These are phyloP conservation scores for Acanthaster planci DNA, from an alignment of 35 echinoderm and acorn worm genomes.

Conservation along the genomic window DNA sequence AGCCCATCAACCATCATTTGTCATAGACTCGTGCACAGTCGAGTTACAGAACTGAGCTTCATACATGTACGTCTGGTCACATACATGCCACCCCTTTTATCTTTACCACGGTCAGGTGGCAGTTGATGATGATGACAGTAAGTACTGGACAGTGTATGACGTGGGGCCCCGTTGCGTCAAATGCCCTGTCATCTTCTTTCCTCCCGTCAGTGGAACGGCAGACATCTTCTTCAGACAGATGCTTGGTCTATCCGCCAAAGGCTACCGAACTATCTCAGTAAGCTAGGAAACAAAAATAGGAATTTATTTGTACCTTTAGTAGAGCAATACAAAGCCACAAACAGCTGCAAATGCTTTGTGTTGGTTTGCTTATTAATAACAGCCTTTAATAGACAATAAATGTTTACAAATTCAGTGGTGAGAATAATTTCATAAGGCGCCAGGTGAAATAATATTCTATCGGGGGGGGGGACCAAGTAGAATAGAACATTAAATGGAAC, in stretches of 20 bases:
- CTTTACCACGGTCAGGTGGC: conserved; percentile 50
- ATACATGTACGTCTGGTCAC: neutral
- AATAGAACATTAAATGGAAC: too few relatives aligned
- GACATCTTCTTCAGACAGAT: conserved; percentile 96
- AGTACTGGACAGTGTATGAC: conserved; percentile 96
- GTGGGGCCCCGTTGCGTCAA: conserved; percentile 83
- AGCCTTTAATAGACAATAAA: too few relatives aligned
- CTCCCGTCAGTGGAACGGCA: conserved; percentile 95
- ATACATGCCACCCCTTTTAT: neutral
- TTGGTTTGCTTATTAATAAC: too few relatives aligned
- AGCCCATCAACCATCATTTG: too few relatives aligned
- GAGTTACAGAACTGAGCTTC: neutral
- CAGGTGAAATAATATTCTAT: too few relatives aligned
- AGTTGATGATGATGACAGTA: conserved; percentile 89
- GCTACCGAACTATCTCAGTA: conserved; percentile 87
- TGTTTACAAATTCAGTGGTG: too few relatives aligned
- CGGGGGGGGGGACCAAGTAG: too few relatives aligned
- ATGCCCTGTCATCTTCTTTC: conserved; percentile 89
- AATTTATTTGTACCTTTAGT: too few relatives aligned
- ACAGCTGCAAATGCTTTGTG: too few relatives aligned
- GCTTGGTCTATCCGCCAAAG: conserved; percentile 78
- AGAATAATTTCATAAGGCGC: too few relatives aligned
- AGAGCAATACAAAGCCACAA: too few relatives aligned
- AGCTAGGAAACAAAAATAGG: conserved; percentile 9
- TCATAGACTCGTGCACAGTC: neutral